A percentile compares a stretch with the other conserved stretches of the same genome.
phyloP scores from a whole-genome alignment of 2,888 invertebrate species.

The Bruchidius siliquastri region DNA sequence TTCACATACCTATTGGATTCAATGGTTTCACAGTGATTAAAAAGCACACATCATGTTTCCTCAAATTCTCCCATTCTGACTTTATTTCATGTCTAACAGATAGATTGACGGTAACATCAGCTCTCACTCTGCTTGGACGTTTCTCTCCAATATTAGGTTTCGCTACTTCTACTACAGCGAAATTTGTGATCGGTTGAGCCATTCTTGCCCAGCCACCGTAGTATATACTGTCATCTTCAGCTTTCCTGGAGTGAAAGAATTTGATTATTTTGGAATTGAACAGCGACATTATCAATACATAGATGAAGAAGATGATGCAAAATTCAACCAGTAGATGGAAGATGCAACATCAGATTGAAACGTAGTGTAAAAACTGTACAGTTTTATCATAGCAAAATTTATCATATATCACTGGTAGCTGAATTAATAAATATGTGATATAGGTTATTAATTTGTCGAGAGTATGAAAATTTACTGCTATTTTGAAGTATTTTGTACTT shows the following conservation, averaged over 20 bases:
- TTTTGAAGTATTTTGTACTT: constrained; percentile 42
- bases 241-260: constrained; percentile 53
- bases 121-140: constrained; percentile 90
- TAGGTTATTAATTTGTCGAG: too few species aligned
- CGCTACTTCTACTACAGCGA: constrained; percentile 92
- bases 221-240: constrained; percentile 79
- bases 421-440: too few species aligned
- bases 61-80: constrained; percentile 91
- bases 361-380: too few species aligned
- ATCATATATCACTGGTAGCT: too few species aligned
- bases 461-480: too few species aligned
- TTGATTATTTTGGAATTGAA: constrained; percentile 3
- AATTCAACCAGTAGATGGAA: too few species aligned
- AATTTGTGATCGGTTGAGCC: constrained; percentile 91
- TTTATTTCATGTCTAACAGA: constrained; percentile 89
- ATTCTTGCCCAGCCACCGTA: constrained; percentile 99
- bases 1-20: constrained; percentile 66
- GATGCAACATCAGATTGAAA: too few species aligned
- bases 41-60: constrained; percentile 98
- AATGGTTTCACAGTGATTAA: constrained; percentile 86
- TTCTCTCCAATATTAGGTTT: constrained; percentile 91
- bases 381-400: too few species aligned
- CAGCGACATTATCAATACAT: too few species aligned
- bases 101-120: constrained; percentile 90
- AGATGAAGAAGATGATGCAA: too few species aligned